Percentiles rank a stretch among this genome's conserved stretches.
Conservation (phyloP, 2,888 invertebrate genomes). For the Polymixis lichenea region DNA sequence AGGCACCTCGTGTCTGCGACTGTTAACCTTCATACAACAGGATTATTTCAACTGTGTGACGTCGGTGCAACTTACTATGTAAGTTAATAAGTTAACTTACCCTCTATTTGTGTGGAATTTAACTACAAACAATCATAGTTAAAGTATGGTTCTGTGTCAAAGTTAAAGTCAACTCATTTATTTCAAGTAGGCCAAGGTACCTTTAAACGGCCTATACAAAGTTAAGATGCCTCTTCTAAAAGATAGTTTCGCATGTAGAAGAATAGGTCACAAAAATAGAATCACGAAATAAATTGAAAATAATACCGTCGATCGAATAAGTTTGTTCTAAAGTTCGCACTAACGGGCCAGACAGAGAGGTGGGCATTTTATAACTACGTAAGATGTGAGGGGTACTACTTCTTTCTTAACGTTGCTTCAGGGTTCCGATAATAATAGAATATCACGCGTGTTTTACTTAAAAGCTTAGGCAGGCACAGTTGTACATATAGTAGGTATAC, state of each 20-base stretch:
- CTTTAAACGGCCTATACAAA: neutral
- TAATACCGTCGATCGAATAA: neutral
- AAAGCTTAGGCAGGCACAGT: no score
- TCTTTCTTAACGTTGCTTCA: neutral
- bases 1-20: neutral
- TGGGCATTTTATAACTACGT: neutral
- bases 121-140: neutral
- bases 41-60: neutral
- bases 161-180: neutral
- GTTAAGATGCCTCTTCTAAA: neutral
- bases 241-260: neutral
- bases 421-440: neutral
- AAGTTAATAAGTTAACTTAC: neutral
- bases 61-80: neutral
- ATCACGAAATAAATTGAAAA: neutral
- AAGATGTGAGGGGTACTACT: neutral
- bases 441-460: no score
- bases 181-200: neutral
- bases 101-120: neutral
- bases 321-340: neutral
- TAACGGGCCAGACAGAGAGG: neutral
- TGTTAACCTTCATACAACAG: neutral
- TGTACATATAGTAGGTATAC: no score
- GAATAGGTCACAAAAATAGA: neutral
- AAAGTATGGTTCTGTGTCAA: neutral